Percentiles rank a stretch among this genome's conserved stretches.
Evolutionary conservation across 2,113 vertebrate species (phyloP).

Genomic region (Egretta garzetta): DNA sequence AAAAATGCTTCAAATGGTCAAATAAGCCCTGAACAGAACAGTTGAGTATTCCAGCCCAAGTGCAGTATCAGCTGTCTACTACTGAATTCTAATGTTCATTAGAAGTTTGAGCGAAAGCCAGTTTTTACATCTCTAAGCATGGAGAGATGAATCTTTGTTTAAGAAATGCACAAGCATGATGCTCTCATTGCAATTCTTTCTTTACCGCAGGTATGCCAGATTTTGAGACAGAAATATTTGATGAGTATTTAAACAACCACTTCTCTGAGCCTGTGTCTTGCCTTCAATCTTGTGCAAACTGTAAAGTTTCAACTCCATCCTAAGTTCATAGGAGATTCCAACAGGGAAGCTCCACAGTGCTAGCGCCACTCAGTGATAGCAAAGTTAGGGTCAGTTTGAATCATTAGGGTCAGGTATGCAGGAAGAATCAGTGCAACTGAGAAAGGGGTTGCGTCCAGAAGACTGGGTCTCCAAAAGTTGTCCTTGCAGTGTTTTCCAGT

Average conservation of each 20-base stretch:
- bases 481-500: neutral
- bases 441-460: neutral
- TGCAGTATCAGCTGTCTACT: rapidly evolving
- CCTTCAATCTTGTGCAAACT: neutral
- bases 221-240: neutral
- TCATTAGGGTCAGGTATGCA: neutral
- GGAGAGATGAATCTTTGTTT: neutral
- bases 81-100: neutral
- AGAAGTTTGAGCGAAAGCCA: neutral
- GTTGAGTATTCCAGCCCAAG: neutral
- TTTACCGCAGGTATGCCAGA: neutral
- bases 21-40: no score
- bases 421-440: neutral
- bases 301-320: neutral
- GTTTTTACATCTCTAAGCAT: neutral
- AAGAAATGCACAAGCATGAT: neutral
- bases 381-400: neutral
- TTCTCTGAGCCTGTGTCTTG: neutral
- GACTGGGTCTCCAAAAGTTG: neutral
- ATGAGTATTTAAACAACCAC: neutral
- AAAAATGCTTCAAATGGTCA: neutral
- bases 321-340: neutral
- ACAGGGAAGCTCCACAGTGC: neutral
- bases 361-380: neutral
- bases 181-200: neutral